phyloP scores from a whole-genome alignment of 2,113 vertebrate species.

The Natator depressus region DNA sequence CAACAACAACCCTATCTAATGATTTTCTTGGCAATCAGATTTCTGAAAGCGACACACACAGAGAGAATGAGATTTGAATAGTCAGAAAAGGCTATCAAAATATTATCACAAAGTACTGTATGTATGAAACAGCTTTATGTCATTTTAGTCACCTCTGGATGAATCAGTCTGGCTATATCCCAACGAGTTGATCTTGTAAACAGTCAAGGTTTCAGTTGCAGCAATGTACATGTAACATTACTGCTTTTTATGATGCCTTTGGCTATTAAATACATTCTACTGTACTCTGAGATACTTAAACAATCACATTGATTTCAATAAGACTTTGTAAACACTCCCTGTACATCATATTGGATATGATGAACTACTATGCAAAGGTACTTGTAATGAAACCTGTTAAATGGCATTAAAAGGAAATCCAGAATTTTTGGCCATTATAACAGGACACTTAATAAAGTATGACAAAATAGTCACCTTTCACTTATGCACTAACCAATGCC shows the following conservation, averaged over 20 bases:
- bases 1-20: background rate
- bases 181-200: background rate
- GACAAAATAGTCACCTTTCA: slow-evolving; percentile 38
- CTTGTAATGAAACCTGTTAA: slow-evolving; percentile 38
- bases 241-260: background rate
- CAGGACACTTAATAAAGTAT: slow-evolving; percentile 31
- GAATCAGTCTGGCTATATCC: background rate
- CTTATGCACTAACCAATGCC: background rate
- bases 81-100: slow-evolving; percentile 37
- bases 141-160: background rate
- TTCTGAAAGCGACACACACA: background rate
- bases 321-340: background rate
- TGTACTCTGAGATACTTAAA: background rate
- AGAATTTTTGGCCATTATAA: background rate
- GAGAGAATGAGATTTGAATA: background rate
- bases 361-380: background rate
- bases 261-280: background rate
- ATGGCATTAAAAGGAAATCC: slow-evolving; percentile 50
- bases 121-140: slow-evolving; percentile 19
- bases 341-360: background rate
- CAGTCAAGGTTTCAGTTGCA: background rate
- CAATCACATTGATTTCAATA: rapidly evolving
- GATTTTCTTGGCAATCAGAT: background rate
- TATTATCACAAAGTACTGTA: background rate
- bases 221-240: background rate